These are phyloP conservation scores for Spheniscus mendiculus DNA, from an alignment of 2,113 vertebrate genomes.

Conservation along the genomic window DNA sequence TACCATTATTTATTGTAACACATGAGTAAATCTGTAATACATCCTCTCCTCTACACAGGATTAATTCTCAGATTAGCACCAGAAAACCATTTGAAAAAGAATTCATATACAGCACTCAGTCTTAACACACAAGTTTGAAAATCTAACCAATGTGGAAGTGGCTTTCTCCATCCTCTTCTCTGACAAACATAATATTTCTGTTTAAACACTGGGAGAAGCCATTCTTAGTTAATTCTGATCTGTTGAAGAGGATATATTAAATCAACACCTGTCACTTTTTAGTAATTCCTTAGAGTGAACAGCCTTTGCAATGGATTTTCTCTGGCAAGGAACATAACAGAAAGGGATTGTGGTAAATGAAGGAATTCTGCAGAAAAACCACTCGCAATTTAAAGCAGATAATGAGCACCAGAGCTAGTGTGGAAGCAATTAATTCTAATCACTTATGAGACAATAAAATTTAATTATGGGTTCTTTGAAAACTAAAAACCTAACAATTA, in stretches of 20 bases:
- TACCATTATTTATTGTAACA: not conserved
- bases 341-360: slow-evolving; percentile 56
- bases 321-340: slow-evolving; percentile 34
- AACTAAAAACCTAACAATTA: slow-evolving; percentile 71
- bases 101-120: not conserved
- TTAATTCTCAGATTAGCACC: not conserved
- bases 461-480: slow-evolving; percentile 74
- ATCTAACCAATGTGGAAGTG: not conserved
- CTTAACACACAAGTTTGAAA: not conserved
- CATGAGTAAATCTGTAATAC: not conserved
- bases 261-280: slow-evolving; percentile 63
- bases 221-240: slow-evolving; percentile 52
- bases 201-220: slow-evolving; percentile 40
- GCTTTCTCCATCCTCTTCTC: slow-evolving; percentile 23
- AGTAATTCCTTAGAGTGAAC: slow-evolving; percentile 48
- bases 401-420: slow-evolving; percentile 56
- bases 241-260: slow-evolving; percentile 50
- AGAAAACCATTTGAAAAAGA: not conserved
- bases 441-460: slow-evolving; percentile 77
- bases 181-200: slow-evolving; percentile 28
- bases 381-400: slow-evolving; percentile 60
- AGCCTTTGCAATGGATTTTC: slow-evolving; percentile 59
- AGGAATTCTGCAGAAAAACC: slow-evolving; percentile 59
- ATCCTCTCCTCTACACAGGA: not conserved
- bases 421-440: slow-evolving; percentile 76